phyloP scores from a whole-genome alignment of 1,140 invertebrate species.

The Tetraneura akinire region DNA sequence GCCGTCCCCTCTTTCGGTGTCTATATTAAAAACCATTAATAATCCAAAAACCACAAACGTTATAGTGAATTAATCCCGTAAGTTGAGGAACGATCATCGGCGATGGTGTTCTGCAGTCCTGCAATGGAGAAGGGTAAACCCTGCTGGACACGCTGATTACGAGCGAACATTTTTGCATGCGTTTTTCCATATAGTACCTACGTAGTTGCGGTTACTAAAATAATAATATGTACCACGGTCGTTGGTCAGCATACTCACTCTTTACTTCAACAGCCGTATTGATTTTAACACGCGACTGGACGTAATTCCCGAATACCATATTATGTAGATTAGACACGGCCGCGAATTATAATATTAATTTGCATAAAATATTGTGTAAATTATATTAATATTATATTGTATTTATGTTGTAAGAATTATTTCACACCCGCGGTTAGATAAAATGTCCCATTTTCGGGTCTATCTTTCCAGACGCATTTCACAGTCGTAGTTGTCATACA shows the following conservation, averaged over 20 bases:
- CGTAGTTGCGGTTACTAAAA: not conserved
- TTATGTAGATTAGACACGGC: not conserved
- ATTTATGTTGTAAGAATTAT: too few relatives aligned
- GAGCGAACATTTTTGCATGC: conserved; percentile 16
- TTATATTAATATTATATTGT: too few relatives aligned
- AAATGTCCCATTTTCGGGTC: too few relatives aligned
- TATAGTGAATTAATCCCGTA: conserved; percentile 37
- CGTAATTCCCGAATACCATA: not conserved
- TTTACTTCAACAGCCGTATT: not conserved
- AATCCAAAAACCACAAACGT: conserved; percentile 43
- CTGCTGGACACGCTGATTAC: too few relatives aligned
- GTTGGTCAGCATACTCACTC: too few relatives aligned
- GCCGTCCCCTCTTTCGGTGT: not conserved
- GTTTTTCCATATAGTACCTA: not conserved
- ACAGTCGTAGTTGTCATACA: too few relatives aligned
- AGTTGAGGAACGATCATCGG: not conserved
- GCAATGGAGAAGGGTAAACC: too few relatives aligned
- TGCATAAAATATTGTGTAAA: not conserved
- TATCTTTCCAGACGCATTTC: too few relatives aligned
- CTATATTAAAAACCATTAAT: conserved; percentile 49
- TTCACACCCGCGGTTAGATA: too few relatives aligned
- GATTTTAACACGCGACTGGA: not conserved
- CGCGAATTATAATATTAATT: not conserved
- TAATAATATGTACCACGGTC: too few relatives aligned
- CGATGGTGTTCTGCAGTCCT: not conserved